Evolutionary conservation across 2,797 vertebrate genomes (phyloP).

Genomic region (Paguma larvata): DNA sequence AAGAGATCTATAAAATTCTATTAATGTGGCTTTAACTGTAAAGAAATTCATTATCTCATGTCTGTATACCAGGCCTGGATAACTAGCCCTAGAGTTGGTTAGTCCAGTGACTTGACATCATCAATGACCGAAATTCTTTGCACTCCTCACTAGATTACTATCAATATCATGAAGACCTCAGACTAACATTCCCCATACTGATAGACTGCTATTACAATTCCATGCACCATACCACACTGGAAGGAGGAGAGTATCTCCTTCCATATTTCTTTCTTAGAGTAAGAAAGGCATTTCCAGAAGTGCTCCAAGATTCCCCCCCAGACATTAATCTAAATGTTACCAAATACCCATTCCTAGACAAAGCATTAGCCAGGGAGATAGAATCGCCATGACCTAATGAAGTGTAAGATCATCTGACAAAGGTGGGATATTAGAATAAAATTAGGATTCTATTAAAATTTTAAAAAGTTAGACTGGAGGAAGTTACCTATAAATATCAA

Average conservation of each 20-base stretch:
- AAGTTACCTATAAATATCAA: neutral
- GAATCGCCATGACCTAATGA: neutral
- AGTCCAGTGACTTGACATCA: neutral
- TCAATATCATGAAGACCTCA: neutral
- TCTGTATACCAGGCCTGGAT: neutral
- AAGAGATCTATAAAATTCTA: neutral
- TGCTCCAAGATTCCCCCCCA: neutral
- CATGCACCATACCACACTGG: neutral
- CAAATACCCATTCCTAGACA: neutral
- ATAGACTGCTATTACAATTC: neutral
- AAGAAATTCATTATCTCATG: neutral
- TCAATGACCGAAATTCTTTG: neutral
- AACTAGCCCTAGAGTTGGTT: neutral
- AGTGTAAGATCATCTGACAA: neutral
- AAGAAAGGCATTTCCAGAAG: neutral
- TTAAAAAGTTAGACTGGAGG: neutral
- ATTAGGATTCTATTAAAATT: neutral
- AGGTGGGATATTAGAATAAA: neutral
- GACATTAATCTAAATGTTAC: neutral
- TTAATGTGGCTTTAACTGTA: neutral
- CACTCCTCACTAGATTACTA: neutral
- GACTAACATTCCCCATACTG: neutral
- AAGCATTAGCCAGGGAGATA: neutral
- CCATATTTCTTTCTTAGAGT: neutral
- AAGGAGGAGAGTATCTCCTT: neutral